Conservation (phyloP, 2,113 vertebrate genomes). For the Ondatra zibethicus region DNA sequence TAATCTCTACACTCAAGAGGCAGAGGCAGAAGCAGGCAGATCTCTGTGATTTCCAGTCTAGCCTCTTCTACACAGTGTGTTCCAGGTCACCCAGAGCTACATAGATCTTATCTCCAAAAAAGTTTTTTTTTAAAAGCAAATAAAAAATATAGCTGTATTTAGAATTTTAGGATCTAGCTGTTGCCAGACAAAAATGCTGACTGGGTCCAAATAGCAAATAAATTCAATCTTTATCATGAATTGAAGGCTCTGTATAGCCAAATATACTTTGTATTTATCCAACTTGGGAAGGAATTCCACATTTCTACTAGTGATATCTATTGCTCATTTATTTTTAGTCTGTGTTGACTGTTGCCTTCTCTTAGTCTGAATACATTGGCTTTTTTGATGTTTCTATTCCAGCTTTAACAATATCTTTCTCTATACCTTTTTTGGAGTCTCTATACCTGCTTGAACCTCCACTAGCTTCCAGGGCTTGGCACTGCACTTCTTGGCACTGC, state of each 20-base stretch:
- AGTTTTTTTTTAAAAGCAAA: background rate
- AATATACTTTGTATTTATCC: background rate
- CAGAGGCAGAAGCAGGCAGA: background rate
- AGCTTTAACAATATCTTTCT: background rate
- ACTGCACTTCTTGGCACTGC: background rate
- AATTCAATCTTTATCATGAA: background rate
- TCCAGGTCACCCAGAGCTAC: background rate
- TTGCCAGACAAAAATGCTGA: slow-evolving; percentile 1
- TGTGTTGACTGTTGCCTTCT: background rate
- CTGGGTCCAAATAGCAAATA: background rate
- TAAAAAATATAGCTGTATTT: background rate
- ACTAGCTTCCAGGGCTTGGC: background rate
- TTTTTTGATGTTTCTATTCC: slow-evolving; percentile 12
- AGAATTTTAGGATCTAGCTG: background rate
- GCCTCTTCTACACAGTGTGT: background rate
- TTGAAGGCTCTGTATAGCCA: background rate
- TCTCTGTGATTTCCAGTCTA: background rate
- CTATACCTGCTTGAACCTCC: background rate
- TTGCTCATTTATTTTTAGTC: background rate
- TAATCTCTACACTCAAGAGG: background rate
- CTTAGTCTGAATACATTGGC: background rate
- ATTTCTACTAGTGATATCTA: background rate
- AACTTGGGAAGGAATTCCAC: slow-evolving; percentile 4
- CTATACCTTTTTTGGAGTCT: background rate
- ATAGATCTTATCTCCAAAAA: background rate